Base-by-base conservation (phyloP, 2,113 vertebrate species). In the Pagrus major region DNA sequence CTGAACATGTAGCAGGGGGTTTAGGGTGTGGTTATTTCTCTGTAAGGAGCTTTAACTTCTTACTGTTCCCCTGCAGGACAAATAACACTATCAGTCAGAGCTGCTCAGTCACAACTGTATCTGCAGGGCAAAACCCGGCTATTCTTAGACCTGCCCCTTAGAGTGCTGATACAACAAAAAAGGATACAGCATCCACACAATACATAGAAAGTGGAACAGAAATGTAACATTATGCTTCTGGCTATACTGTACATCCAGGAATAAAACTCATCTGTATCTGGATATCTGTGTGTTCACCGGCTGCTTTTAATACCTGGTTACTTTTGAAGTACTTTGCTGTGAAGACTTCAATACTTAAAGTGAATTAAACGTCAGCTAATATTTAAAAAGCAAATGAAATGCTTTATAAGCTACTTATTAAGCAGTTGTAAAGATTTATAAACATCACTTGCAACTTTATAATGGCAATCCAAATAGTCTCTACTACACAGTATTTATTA, bases 91-190 rank as follows among this genome's bases (percentile, higher is more conserved):
- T 73, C 52, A 78, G 81, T 76, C 76, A 86, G 49, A 44, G 56
- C 65, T 72, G 83, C 77, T 78, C 77, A 68, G 69, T 83, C 79
- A 76, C 72, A 77, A 64, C 51, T 66, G 55, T 72, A 86, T 82
- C 84, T 85, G 76, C 78, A 73, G 78, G 74, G 54, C 42, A n/a
- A 76, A 58, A 60, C 41, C 25, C 27, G n/a, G 54, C 80, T 90
- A 91, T 89, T 89, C 69, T 84, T 86, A 81, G 74, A 83, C 37
- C 3, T 64, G 69, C 69, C 31, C 68, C 42, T 66, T 23, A 44
- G 72, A 83, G 42, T 65, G 65, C 75, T 82, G 83, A 86, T 78
- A 60, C 47, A 55, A 63, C 49, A 72, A 71, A 86, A 73, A 77
- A 25, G 44, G 70, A 85, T 42, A 61, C 51, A 44, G 55, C 69